A percentile compares a stretch with the other conserved stretches of the same genome.
Evolutionary conservation across 2,888 invertebrate species (phyloP).

Genomic region (Portevinia maculata): DNA sequence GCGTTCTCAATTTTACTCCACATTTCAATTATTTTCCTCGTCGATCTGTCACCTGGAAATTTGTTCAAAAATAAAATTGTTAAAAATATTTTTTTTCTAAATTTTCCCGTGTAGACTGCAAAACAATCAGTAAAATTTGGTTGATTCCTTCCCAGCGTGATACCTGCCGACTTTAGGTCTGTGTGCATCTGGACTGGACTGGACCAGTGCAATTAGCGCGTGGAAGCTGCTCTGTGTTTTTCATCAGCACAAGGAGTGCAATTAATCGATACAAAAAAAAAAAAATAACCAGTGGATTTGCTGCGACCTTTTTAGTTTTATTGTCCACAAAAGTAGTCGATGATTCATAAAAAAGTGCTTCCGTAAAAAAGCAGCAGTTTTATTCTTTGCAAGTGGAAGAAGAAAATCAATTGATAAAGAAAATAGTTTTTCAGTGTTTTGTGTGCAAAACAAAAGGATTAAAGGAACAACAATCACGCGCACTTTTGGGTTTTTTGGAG

Average conservation of each 20-base stretch:
- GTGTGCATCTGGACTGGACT: constrained; percentile 34
- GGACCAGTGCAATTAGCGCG: constrained; percentile 45
- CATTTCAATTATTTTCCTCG: constrained; percentile 1
- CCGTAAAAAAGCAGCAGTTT: constrained; percentile 40
- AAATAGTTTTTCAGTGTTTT: constrained; percentile 22
- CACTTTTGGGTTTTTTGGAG: constrained; percentile 1
- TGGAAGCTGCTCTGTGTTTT: constrained; percentile 28
- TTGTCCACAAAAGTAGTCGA: constrained; percentile 34
- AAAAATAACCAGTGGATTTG: constrained; percentile 31
- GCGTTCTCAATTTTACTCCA: constrained; percentile 30
- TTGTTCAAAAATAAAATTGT: constrained; percentile 50
- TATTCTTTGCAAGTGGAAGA: constrained; percentile 40
- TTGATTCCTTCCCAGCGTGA: not conserved
- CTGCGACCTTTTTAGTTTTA: constrained; percentile 33
- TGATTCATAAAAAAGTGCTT: constrained; percentile 67
- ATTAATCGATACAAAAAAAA: constrained; percentile 65
- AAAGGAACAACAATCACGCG: constrained; percentile 9
- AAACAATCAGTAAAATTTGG: not conserved
- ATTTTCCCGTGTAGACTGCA: not conserved
- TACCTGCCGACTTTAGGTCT: not conserved
- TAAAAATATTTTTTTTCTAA: constrained; percentile 14
- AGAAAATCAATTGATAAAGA: constrained; percentile 40
- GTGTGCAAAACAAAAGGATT: constrained; percentile 10
- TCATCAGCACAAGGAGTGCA: constrained; percentile 44
- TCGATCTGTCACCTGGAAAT: constrained; percentile 24